These are phyloP conservation scores for Diglossa brunneiventris DNA, from an alignment of 2,113 vertebrate genomes.

Conservation along the genomic window DNA sequence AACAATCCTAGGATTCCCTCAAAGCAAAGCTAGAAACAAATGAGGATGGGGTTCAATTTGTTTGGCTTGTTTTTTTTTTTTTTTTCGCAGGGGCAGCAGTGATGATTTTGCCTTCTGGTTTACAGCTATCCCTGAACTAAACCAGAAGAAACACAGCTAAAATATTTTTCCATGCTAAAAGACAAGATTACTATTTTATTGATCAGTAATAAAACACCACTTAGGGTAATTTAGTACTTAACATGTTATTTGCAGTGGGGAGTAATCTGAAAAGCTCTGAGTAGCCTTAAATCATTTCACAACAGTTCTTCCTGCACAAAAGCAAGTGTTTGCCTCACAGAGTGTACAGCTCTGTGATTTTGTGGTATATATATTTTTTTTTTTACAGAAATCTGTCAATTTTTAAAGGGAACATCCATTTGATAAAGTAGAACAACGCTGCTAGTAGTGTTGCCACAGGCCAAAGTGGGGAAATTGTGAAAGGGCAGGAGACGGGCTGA, in stretches of 20 bases:
- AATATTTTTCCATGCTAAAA: conserved; percentile 42
- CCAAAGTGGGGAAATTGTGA: neutral
- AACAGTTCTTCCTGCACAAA: conserved; percentile 40
- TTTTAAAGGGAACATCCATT: conserved; percentile 77
- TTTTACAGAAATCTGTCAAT: conserved; percentile 73
- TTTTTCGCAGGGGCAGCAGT: neutral
- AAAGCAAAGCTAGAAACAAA: conserved; percentile 47
- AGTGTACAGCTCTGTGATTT: conserved; percentile 70
- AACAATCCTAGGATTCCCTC: conserved; percentile 37
- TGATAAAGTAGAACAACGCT: conserved; percentile 68
- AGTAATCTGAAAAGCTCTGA: conserved; percentile 64
- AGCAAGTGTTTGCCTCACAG: conserved; percentile 66
- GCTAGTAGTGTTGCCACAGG: neutral
- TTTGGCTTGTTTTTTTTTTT: neutral
- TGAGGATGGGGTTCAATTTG: neutral
- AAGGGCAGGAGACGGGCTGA: neutral
- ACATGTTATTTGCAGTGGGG: conserved; percentile 54
- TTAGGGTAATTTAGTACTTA: conserved; percentile 57
- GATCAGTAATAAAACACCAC: conserved; percentile 54
- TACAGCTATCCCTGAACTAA: neutral
- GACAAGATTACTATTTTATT: conserved; percentile 53
- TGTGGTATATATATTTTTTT: neutral
- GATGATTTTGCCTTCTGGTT: neutral
- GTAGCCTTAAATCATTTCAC: conserved; percentile 70
- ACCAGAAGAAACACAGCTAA: neutral